These are phyloP conservation scores for Turnix velox DNA, from an alignment of 2,113 vertebrate species.

Conservation along the genomic window DNA sequence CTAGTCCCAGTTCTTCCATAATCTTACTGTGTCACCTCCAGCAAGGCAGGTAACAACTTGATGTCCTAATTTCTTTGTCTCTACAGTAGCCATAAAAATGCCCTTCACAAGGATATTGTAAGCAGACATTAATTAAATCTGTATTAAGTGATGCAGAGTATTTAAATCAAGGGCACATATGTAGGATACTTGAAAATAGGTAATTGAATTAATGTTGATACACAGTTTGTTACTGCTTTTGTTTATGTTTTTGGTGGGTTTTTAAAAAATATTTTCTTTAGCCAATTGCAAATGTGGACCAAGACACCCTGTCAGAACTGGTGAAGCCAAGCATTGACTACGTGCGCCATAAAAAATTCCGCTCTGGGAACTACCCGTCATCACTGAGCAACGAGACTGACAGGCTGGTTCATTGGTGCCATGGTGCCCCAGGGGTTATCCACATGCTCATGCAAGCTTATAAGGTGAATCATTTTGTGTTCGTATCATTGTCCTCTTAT, in stretches of 20 bases:
- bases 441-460: constrained; percentile 90
- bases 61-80: background rate
- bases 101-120: background rate
- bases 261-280: constrained; percentile 54
- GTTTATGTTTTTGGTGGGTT: background rate
- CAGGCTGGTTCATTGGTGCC: constrained; percentile 96
- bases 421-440: constrained; percentile 89
- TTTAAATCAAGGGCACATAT: background rate
- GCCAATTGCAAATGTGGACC: constrained; percentile 83
- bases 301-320: constrained; percentile 82
- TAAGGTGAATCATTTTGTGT: constrained; percentile 72
- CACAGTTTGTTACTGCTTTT: background rate
- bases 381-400: constrained; percentile 96
- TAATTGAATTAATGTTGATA: background rate
- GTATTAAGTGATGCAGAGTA: background rate
- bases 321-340: constrained; percentile 96
- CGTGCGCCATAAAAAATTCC: constrained; percentile 91
- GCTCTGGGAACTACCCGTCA: constrained; percentile 94
- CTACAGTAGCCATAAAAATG: background rate
- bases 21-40: background rate
- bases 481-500: accelerated
- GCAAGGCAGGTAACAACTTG: background rate
- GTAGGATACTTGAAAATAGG: background rate
- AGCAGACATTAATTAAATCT: background rate
- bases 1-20: background rate